Percentiles rank a stretch among this genome's conserved stretches.
phyloP scores from a whole-genome alignment of 2,888 invertebrate species.

The Polymixis flavicincta region DNA sequence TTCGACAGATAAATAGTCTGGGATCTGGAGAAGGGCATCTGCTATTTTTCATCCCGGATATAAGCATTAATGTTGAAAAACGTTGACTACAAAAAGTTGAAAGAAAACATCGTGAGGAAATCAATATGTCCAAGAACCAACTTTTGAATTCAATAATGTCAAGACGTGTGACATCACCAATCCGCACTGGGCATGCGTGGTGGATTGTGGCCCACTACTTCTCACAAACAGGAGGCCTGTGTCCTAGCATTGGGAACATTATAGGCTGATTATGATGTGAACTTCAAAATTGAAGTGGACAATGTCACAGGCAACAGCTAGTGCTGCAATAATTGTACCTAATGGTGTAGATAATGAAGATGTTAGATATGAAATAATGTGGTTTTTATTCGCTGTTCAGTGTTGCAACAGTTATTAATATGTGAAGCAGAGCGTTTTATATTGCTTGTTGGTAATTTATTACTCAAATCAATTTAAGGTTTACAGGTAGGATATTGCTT shows the following conservation, averaged over 20 bases:
- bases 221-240: too few species aligned
- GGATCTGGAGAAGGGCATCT: too few species aligned
- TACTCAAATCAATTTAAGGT: constrained; percentile 4
- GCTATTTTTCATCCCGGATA: not conserved
- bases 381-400: not conserved
- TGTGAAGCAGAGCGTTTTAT: constrained; percentile 45
- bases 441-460: constrained; percentile 30
- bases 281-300: not conserved
- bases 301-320: not conserved
- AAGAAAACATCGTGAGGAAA: too few species aligned
- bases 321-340: constrained; percentile 36
- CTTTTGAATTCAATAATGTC: too few species aligned
- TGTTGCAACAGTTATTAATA: constrained; percentile 45
- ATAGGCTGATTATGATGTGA: not conserved
- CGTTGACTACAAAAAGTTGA: too few species aligned
- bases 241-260: too few species aligned
- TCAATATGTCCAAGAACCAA: too few species aligned
- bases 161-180: too few species aligned
- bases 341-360: constrained; percentile 5
- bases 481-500: constrained; percentile 8
- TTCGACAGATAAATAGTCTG: not conserved
- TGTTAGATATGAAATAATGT: constrained; percentile 13
- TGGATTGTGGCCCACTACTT: too few species aligned
- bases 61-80: not conserved
- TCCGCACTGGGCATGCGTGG: too few species aligned